A percentile compares a stretch with the other conserved stretches of the same genome.
Evolutionary conservation across 2,113 vertebrate genomes (phyloP).

Genomic region (Lampris megalopsis): DNA sequence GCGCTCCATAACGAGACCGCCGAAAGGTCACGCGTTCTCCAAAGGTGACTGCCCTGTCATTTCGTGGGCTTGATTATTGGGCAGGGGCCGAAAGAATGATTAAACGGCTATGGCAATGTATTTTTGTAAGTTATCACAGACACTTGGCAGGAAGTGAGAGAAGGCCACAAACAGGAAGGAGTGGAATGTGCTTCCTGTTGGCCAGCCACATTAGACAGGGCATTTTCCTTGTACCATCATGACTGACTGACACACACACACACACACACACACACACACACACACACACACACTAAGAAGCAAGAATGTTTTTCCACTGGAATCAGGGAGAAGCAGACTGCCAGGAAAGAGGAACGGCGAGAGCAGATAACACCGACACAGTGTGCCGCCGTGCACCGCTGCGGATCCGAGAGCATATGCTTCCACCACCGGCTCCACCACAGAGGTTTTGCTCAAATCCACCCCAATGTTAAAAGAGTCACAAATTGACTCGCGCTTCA

Average conservation of each 20-base stretch:
- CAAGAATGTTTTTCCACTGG: conserved; percentile 76
- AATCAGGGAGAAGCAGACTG: conserved; percentile 72
- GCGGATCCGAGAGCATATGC: conserved; percentile 18
- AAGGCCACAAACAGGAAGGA: conserved; percentile 84
- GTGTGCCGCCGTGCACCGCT: conserved; percentile 23
- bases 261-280: conserved; percentile 39
- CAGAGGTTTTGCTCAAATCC: too few relatives aligned
- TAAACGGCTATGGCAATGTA: conserved; percentile 64
- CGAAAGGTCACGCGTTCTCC: conserved; percentile 12
- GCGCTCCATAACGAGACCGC: conserved; percentile 17
- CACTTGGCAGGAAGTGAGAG: conserved; percentile 82
- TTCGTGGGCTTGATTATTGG: conserved; percentile 52
- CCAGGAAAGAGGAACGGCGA: conserved; percentile 73
- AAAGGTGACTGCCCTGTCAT: conserved; percentile 58
- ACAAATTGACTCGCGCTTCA: too few relatives aligned
- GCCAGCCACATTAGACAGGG: conserved; percentile 65
- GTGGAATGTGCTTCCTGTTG: conserved; percentile 85
- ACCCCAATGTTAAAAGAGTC: too few relatives aligned
- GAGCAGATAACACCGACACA: conserved; percentile 71
- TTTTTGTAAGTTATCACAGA: conserved; percentile 82
- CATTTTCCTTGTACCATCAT: conserved; percentile 80
- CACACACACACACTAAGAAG: conserved; percentile 40
- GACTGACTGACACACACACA: conserved; percentile 54
- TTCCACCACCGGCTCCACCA: not conserved
- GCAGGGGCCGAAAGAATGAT: conserved; percentile 63